Evolutionary conservation across 2,888 invertebrate genomes (phyloP).

Genomic region (Lymantria dispar): DNA sequence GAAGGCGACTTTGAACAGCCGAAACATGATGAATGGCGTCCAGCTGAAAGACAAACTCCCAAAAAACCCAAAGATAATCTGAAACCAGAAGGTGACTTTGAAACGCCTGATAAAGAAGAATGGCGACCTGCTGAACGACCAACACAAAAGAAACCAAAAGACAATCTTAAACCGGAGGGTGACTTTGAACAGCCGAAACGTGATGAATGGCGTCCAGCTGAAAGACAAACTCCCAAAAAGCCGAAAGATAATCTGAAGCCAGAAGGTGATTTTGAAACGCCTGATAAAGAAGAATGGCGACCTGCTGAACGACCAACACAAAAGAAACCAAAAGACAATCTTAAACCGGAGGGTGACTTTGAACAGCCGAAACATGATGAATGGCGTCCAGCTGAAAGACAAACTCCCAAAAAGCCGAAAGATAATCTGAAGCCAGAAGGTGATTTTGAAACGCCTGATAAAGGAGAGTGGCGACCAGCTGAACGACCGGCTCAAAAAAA

Average conservation of each 20-base stretch:
- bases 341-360: conserved; percentile 71
- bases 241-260: conserved; percentile 79
- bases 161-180: conserved; percentile 62
- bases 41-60: conserved; percentile 58
- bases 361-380: conserved; percentile 52
- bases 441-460: conserved; percentile 26
- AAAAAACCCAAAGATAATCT: conserved; percentile 72
- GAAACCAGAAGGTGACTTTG: conserved; percentile 42
- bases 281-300: conserved; percentile 38
- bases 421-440: conserved; percentile 73
- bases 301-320: conserved; percentile 52
- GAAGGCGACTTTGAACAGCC: conserved; percentile 78
- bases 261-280: conserved; percentile 76
- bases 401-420: conserved; percentile 59
- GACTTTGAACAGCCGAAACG: conserved; percentile 66
- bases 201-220: conserved; percentile 62
- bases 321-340: conserved; percentile 40
- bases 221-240: conserved; percentile 72
- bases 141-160: conserved; percentile 58
- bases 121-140: conserved; percentile 60
- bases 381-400: conserved; percentile 75
- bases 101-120: conserved; percentile 55
- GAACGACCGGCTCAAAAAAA: conserved; percentile 76
- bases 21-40: conserved; percentile 55
- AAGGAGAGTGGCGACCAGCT: conserved; percentile 66